phyloP scores from a whole-genome alignment of 1,140 invertebrate genomes.

The Amphibalanus amphitrite region DNA sequence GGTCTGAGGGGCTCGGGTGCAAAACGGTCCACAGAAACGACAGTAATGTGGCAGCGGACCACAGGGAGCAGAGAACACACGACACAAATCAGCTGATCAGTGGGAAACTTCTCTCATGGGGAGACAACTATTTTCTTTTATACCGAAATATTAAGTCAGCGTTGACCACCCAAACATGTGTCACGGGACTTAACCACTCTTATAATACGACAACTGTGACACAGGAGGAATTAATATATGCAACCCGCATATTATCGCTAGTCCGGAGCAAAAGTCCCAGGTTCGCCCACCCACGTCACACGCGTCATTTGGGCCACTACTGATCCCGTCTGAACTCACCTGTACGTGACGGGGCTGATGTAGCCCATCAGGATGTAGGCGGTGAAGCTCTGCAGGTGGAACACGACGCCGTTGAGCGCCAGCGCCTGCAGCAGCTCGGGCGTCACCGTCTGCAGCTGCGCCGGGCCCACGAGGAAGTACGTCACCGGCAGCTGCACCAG shows the following conservation, averaged over 20 bases:
- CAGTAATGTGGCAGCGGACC: too few species aligned
- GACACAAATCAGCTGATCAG: too few species aligned
- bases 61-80: too few species aligned
- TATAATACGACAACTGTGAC: background rate
- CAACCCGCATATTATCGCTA: background rate
- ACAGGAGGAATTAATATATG: background rate
- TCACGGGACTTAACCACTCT: background rate
- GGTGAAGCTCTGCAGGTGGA: constrained; percentile 72
- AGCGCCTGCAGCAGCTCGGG: constrained; percentile 40
- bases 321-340: constrained; percentile 40
- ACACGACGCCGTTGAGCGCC: constrained; percentile 59
- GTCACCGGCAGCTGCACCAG: constrained; percentile 57
- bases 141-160: too few species aligned
- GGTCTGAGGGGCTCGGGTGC: too few species aligned
- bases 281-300: background rate
- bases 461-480: constrained; percentile 45
- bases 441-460: constrained; percentile 28
- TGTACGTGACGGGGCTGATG: constrained; percentile 70
- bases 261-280: background rate
- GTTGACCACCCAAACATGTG: background rate
- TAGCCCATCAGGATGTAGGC: constrained; percentile 72
- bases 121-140: too few species aligned
- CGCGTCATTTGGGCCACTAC: background rate
- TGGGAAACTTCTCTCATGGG: too few species aligned
- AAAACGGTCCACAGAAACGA: too few species aligned